These are phyloP conservation scores for Amiota communis DNA, from an alignment of 2,888 invertebrate genomes.

Conservation along the genomic window DNA sequence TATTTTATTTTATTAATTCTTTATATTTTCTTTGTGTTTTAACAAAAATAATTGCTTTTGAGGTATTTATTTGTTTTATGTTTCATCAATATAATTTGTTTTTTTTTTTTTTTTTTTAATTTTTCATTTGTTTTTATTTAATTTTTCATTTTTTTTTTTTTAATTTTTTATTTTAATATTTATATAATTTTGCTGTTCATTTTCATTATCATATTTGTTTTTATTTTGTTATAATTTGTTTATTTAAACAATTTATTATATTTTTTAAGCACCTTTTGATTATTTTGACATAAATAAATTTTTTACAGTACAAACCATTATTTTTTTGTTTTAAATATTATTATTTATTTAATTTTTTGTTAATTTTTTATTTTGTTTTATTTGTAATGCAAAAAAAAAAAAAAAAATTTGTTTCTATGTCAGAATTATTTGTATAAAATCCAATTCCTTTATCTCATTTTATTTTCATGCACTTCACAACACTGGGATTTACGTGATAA, in stretches of 20 bases:
- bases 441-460: too few species aligned
- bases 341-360: constrained; percentile 6
- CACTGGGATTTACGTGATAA: too few species aligned
- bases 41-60: constrained; percentile 68
- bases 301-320: constrained; percentile 36
- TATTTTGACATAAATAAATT: constrained; percentile 57
- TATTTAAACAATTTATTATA: constrained; percentile 63
- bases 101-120: constrained; percentile 47
- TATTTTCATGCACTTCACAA: too few species aligned
- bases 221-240: constrained; percentile 51
- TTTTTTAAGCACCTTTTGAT: constrained; percentile 68
- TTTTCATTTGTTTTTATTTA: constrained; percentile 41
- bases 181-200: constrained; percentile 35
- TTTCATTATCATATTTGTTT: constrained; percentile 32
- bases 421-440: background rate
- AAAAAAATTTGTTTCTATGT: background rate
- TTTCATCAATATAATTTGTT: constrained; percentile 59
- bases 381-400: background rate
- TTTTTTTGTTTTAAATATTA: constrained; percentile 25
- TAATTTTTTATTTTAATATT: constrained; percentile 32
- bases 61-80: constrained; percentile 63
- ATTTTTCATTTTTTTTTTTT: constrained; percentile 13
- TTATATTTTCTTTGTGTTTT: constrained; percentile 53
- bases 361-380: constrained; percentile 13
- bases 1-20: constrained; percentile 39